Evolutionary conservation across 1,140 invertebrate species (phyloP), one percentile per base, ranked within the genome.

Genomic region (Drosophila micromelanica): DNA sequence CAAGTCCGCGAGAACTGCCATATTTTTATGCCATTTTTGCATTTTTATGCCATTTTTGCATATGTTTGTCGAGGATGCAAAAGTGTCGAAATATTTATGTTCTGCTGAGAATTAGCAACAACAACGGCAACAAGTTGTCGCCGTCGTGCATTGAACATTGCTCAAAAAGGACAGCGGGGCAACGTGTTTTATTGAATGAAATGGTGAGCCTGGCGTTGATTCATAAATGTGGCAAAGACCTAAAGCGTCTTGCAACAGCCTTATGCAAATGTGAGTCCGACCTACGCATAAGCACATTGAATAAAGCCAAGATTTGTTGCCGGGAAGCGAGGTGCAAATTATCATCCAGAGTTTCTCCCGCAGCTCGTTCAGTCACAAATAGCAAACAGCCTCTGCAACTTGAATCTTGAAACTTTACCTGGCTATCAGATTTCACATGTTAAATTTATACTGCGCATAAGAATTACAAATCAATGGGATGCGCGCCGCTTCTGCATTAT

Each of bases 21-120:
- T 87, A 87, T 87, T 87, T 87, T 87, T 87, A 89, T 89, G 84
- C 84, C 82, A 82, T 75, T 81, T 86, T 80, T 71, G 67, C 75
- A 81, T 78, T 87, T 87, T 87, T 87, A 89, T 89, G 84, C 84
- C 82, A 82, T 75, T 81, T 86, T 80, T 71, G 67, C 75, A 81
- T 78, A 87, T 87, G 79, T 77, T 79, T 68, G 82, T 79, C 73
- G 79, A 76, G 82, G 64, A 89, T 80, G 80, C 85, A 84, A 84
- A 89, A 89, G 84, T 89, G 84, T 89, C 84, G 85, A 89, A 89
- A 89, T 89, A 89, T 89, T 89, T 89, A 89, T 89, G 84, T 89
- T 77, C 76, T 61, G 48, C 65, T 64, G 62, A 8, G 85, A 77
- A 73, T 90, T 90, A 78, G 81, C 82, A 72, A 78, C 76, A 85